phyloP scores from a whole-genome alignment of 2,888 invertebrate genomes.

The Apotomis betuletana region DNA sequence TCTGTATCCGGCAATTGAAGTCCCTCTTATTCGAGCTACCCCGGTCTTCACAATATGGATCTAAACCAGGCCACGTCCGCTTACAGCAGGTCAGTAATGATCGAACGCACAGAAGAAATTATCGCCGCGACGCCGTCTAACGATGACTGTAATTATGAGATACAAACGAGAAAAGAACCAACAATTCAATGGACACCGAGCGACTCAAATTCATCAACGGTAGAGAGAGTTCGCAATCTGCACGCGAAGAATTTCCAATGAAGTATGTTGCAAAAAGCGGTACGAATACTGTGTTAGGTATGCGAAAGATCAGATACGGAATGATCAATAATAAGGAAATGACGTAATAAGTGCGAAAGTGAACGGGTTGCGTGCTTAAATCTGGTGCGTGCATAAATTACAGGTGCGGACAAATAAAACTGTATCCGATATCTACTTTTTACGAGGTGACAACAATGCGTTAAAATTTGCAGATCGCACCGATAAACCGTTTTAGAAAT shows the following conservation, averaged over 20 bases:
- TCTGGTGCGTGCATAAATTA: conserved; percentile 34
- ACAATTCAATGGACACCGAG: conserved; percentile 53
- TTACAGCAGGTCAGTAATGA: conserved; percentile 56
- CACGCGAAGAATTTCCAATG: conserved; percentile 77
- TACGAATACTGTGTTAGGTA: conserved; percentile 42
- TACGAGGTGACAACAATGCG: conserved; percentile 1
- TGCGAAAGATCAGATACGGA: conserved; percentile 54
- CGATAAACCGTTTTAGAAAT: background rate
- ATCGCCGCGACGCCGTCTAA: conserved; percentile 13
- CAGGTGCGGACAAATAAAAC: conserved; percentile 1
- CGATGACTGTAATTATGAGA: conserved; percentile 6
- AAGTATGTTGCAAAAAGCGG: conserved; percentile 63
- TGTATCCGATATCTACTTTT: conserved; percentile 15
- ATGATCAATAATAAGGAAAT: conserved; percentile 60
- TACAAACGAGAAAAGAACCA: conserved; percentile 40
- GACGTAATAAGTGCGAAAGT: conserved; percentile 65
- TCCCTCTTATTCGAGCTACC: background rate
- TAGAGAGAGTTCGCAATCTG: conserved; percentile 62
- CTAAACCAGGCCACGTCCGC: conserved; percentile 50
- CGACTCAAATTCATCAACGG: conserved; percentile 46
- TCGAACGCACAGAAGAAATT: conserved; percentile 47
- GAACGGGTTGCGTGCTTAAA: conserved; percentile 57
- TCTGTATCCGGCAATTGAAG: background rate
- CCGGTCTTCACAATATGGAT: background rate
- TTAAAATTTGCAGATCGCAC: background rate